Evolutionary conservation across 2,888 invertebrate species (phyloP), one percentile per base, ranked within the genome.

Genomic region (Xestia c-nigrum): DNA sequence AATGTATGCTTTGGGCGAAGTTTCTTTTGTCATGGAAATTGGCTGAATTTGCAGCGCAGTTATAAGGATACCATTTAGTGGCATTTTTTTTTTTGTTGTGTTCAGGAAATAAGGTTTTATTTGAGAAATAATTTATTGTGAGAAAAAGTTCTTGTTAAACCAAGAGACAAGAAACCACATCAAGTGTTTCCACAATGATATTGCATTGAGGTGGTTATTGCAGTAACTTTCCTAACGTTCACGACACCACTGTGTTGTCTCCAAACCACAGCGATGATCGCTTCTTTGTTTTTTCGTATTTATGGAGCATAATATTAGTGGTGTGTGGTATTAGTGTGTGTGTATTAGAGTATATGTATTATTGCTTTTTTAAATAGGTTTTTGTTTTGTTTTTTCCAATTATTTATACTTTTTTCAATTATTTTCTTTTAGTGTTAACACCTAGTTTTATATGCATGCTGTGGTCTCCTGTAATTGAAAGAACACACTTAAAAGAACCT

Each of bases 261-360:
- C 69, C 68, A 52, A 21, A 82, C 82, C 82, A 66, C 82, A 84
- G 31, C 57, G 46, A 83, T 80, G 64, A 75, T 80, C 80, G 80
- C 61, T 80, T 72, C 80, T 80, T 84, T 83, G 82, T 84, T 84
- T 82, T 84, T 64, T 47, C 52, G 43, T 67, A 63, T 31, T 63
- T 70, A 77, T 55, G 16, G n/a, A n/a, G 5, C n/a, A 47, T 16
- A 76, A n/a, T 74, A 43, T 59, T 24, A n/a, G n/a, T n/a, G n/a
- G n/a, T n/a, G n/a, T n/a, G n/a, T n/a, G n/a, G n/a, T n/a, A n/a
- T n/a, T n/a, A n/a, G n/a, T n/a, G n/a, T n/a, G n/a, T n/a, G n/a
- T n/a, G n/a, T n/a, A n/a, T n/a, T n/a, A n/a, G n/a, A n/a, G n/a
- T n/a, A n/a, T n/a, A n/a, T n/a, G n/a, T n/a, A n/a, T n/a, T n/a